Evolutionary conservation across 1,140 invertebrate genomes (phyloP), one percentile per base, ranked within the genome.

Genomic region (Oryctes rhinoceros): DNA sequence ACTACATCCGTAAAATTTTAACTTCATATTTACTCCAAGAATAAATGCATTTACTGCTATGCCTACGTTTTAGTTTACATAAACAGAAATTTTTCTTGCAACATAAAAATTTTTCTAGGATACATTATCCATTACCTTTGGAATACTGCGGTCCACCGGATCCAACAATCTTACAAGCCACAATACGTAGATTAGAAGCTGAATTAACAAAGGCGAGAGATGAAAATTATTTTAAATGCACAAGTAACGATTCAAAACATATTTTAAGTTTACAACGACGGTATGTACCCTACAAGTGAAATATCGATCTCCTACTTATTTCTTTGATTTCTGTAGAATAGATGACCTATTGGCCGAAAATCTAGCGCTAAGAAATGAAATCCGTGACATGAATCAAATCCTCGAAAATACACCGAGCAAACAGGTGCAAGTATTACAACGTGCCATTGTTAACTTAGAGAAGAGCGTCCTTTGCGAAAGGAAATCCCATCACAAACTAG

Each of bases 61-160:
- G 9, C 5, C 9, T 44, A 44, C 9, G 5, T 4, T 1, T 44
- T 44, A 7, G 5, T 44, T 44, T 44, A 30, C 24, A 30, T 30
- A 44, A 44, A 10, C 9, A 44, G 39, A 44, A 44, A 44, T 10
- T 5, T 44, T 7, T 44, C 5, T 4, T 10, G 9, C 39, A 10
- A 44, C 9, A 7, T 44, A 44, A 44, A 2, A 30, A 7, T 44
- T 74, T 35, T 76, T 76, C 7, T 79, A 89, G 89, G 83, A 90
- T 90, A 48, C 87, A 90, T 84, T 90, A 90, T 85, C 89, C 90
- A 49, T 83, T 90, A 78, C 87, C 89, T 11, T 67, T 91, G 81
- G 88, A 89, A 78, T 90, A 90, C 81, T 88, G 87, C 83, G 89
- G 89, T 67, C 86, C 87, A 74, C 90, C 90, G 10, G 88, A 90